Base-by-base conservation (phyloP, 2,888 invertebrate species). In the Thumatha senex region DNA sequence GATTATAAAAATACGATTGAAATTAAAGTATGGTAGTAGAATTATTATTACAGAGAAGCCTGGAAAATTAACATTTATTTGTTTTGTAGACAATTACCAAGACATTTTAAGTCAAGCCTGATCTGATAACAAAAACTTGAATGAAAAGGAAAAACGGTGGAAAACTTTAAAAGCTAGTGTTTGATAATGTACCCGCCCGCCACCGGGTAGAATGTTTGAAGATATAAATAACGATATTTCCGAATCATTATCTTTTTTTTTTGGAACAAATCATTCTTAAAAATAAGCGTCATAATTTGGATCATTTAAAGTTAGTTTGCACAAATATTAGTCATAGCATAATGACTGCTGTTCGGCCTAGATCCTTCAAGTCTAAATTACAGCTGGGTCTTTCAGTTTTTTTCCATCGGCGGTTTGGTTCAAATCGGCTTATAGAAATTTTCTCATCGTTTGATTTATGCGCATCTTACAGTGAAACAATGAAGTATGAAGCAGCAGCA, bases 161-260 rank as follows among this genome's bases (percentile, higher is more conserved):
- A 30, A 30, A 30, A 7, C 30, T 30, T 30, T 30, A 30, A 30
- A 30, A 30, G 30, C 30, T 30, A 8, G 30, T 30, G 30, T 30
- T 30, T 30, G 30, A 30, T 30, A 30, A 30, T 30, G 8, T 30
- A 53, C 52, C 35, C 70, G 72, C 54, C 66, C 72, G 43, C 68
- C 71, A 61, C 64, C 68, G 51, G 36, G 61, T 67, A 52, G 58
- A 42, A 70, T 70, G 62, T 70, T 72, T 54, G 70, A 52, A 44
- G 41, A 47, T 51, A 39, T 51, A n/a, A 47, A 51, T 46, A 47
- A 36, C 13, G 51, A 51, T 39, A 47, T 51, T 39, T 46, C 51
- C n/a, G 43, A 51, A 39, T 47, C 51, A 31, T 47, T 51, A 33
- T 36, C 47, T 30, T 38, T 46, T 36, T 51, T 46, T 51, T 42